These are phyloP conservation scores for Crotalus helleri DNA, from an alignment of 2,113 vertebrate species.

Conservation along the genomic window DNA sequence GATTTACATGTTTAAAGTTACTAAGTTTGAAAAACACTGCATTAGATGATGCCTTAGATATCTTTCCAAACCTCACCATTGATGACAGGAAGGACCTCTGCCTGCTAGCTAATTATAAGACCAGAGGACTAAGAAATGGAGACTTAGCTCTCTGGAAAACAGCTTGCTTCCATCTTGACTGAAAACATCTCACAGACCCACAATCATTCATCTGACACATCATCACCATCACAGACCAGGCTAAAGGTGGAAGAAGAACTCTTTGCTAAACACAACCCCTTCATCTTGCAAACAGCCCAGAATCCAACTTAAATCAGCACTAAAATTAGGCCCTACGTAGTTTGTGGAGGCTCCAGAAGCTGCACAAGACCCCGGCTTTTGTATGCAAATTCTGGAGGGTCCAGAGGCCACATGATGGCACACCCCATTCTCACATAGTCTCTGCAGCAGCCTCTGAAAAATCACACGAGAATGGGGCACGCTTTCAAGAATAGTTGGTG, in stretches of 20 bases:
- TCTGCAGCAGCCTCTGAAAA: neutral
- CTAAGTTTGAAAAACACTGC: neutral
- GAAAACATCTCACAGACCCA: neutral
- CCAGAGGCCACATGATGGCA: neutral
- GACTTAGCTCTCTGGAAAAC: neutral
- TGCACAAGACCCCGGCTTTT: neutral
- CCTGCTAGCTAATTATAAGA: neutral
- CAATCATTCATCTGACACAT: neutral
- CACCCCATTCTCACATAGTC: neutral
- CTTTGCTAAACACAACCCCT: neutral
- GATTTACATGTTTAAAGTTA: neutral
- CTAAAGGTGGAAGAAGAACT: neutral
- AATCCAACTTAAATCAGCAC: neutral
- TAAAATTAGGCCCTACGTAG: neutral
- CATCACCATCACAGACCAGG: neutral
- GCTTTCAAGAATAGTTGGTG: neutral
- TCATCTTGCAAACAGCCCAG: neutral
- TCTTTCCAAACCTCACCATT: neutral
- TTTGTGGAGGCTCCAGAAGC: neutral
- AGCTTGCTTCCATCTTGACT: neutral
- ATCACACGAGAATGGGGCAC: neutral
- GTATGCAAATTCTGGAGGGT: neutral
- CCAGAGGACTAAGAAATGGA: neutral
- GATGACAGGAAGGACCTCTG: neutral
- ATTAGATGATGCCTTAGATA: neutral